phyloP scores from a whole-genome alignment of 1,140 invertebrate genomes.

The Lepidurus apus region DNA sequence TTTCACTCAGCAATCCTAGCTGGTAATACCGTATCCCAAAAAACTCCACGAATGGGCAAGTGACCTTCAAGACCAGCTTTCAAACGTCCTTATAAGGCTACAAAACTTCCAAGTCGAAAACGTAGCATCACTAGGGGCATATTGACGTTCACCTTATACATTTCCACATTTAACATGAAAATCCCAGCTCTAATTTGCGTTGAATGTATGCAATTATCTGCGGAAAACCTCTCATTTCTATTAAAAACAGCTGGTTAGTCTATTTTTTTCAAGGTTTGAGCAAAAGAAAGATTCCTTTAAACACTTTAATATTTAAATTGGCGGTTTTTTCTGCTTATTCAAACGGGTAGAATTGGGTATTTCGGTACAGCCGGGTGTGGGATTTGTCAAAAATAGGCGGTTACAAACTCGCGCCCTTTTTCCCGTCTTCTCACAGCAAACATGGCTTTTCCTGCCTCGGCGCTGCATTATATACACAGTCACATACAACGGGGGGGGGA shows the following conservation, averaged over 20 bases:
- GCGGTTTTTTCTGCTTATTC: too few relatives aligned
- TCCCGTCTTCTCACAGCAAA: background rate
- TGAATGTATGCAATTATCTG: too few relatives aligned
- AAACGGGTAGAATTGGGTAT: too few relatives aligned
- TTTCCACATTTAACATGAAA: too few relatives aligned
- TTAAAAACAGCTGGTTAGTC: too few relatives aligned
- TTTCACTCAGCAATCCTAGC: background rate
- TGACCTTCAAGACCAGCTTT: background rate
- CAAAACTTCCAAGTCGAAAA: background rate
- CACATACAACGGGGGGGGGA: background rate
- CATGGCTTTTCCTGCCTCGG: background rate
- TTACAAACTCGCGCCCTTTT: background rate
- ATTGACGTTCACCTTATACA: too few relatives aligned
- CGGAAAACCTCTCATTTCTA: too few relatives aligned
- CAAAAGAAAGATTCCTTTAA: too few relatives aligned
- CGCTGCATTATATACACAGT: constrained; percentile 4
- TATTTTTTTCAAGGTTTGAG: too few relatives aligned
- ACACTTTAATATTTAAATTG: too few relatives aligned
- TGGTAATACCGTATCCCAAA: background rate
- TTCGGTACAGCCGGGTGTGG: background rate
- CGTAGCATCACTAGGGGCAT: too few relatives aligned
- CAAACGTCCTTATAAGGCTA: constrained; percentile 15
- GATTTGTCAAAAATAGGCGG: constrained; percentile 17
- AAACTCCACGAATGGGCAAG: background rate
- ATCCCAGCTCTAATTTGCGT: too few relatives aligned